Evolutionary conservation across 2,113 vertebrate genomes (phyloP), one percentile per base, ranked within the genome.

Genomic region (Neogobius melanostomus): DNA sequence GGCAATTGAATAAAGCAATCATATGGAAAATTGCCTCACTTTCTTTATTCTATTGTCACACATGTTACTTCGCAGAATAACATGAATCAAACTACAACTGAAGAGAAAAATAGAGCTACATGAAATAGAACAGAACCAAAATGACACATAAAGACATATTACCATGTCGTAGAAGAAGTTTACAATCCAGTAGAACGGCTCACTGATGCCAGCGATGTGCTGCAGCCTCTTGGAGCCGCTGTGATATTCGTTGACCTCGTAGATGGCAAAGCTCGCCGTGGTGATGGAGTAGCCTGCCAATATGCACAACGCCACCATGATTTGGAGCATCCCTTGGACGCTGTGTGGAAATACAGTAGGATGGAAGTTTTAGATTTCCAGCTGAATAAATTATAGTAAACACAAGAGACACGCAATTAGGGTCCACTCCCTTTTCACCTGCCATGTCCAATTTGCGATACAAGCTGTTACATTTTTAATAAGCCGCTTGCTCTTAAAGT

Each of bases 91-190:
- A 56, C 8, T 6, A 53, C 7, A 17, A 16, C 28, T 36, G 10
- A 21, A 53, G n/a, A 16, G 51, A 52, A 52, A 16, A n/a, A n/a
- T 52, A 6, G 15, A n/a, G 14, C 28, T 28, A 28, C 28, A 36
- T n/a, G 6, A 2, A 53, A 53, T 17, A 17, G 2, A 14, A 3
- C 28, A 36, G 28, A 36, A 36, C 28, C 28, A 36, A 36, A 36
- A 36, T 36, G 28, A 36, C 28, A 36, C 0, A 67, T 42, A 0
- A 14, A 9, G 54, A 44, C 36, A 54, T 0, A 5, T 94, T 93
- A 99, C 98, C 94, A 98, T 94, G 85, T 99, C 97, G 64, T 96
- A 98, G 74, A 97, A 36, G 92, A 97, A 98, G 91, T 96, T 98
- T 59, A 95, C 92, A 64, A 91, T 78, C 97, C 97, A 99, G 85